Conservation (phyloP, 2,797 vertebrate species). For the Paratrypauchen microcephalus region DNA sequence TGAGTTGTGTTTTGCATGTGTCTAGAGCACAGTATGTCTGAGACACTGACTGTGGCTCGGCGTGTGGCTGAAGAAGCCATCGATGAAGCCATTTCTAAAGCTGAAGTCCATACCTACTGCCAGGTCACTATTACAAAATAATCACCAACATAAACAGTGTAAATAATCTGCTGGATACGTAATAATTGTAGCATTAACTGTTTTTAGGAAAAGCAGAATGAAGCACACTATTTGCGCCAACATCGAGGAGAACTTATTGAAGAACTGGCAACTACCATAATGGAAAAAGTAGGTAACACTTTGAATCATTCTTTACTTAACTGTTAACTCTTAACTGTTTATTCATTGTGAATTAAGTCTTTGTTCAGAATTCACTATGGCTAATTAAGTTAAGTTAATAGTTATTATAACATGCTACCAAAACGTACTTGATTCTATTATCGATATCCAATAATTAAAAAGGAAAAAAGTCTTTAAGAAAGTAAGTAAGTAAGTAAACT, state of each 20-base stretch:
- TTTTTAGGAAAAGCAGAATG: slow-evolving; percentile 87
- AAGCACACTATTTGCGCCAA: slow-evolving; percentile 87
- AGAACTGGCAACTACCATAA: slow-evolving; percentile 89
- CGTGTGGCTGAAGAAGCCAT: slow-evolving; percentile 94
- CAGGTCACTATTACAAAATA: slow-evolving; percentile 77
- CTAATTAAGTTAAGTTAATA: no score
- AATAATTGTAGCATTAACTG: background rate
- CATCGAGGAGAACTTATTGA: slow-evolving; percentile 90
- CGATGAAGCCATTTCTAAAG: slow-evolving; percentile 93
- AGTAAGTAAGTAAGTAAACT: no score
- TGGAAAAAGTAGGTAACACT: slow-evolving; percentile 83
- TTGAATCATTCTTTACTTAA: background rate
- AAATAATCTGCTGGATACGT: background rate
- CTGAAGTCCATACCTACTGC: slow-evolving; percentile 82
- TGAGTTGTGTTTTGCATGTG: slow-evolving; percentile 10
- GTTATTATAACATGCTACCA: no score
- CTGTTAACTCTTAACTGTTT: no score
- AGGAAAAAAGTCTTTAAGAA: no score
- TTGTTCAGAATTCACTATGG: no score
- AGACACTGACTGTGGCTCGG: slow-evolving; percentile 88
- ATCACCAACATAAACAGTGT: background rate
- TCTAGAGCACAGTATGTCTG: slow-evolving; percentile 92
- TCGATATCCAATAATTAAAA: no score
- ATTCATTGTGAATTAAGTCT: no score
- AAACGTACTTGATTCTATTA: no score